These are phyloP conservation scores for Siphonodentalium dalli DNA, from an alignment of 2,888 invertebrate genomes.

Conservation along the genomic window DNA sequence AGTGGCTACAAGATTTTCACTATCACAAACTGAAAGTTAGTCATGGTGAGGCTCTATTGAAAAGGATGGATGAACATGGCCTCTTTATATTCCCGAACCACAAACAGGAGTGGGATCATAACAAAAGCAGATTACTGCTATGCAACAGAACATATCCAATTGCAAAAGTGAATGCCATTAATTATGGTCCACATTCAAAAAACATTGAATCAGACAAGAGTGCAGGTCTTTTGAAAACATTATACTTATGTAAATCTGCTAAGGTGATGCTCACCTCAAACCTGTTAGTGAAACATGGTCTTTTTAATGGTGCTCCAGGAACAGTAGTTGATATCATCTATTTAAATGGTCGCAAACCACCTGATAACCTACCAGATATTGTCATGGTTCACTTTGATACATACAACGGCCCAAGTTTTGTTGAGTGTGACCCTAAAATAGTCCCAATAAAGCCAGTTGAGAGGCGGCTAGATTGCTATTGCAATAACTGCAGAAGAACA, in stretches of 20 bases:
- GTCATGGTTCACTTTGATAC: slow-evolving; percentile 32
- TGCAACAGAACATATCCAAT: slow-evolving; percentile 21
- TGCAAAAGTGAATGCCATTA: slow-evolving; percentile 6
- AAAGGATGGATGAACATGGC: slow-evolving; percentile 15
- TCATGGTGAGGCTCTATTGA: slow-evolving; percentile 12
- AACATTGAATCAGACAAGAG: slow-evolving; percentile 1
- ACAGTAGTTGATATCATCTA: slow-evolving; percentile 8
- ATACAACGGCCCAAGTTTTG: slow-evolving; percentile 11
- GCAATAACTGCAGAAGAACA: slow-evolving; percentile 6
- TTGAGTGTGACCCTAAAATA: not conserved
- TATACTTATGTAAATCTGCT: slow-evolving; percentile 10
- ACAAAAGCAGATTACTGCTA: slow-evolving; percentile 14
- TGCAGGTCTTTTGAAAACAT: slow-evolving; percentile 12
- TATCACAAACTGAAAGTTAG: slow-evolving; percentile 10
- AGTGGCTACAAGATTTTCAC: slow-evolving; percentile 26
- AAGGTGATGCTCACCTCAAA: slow-evolving; percentile 12
- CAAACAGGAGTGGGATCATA: slow-evolving; percentile 22
- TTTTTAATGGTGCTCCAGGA: slow-evolving; percentile 17
- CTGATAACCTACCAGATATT: slow-evolving; percentile 24
- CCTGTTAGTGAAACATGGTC: slow-evolving; percentile 23
- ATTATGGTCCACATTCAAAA: slow-evolving; percentile 13
- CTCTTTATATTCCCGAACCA: slow-evolving; percentile 30
- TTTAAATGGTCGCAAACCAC: not conserved
- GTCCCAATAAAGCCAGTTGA: slow-evolving; percentile 12
- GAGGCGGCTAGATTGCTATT: slow-evolving; percentile 11